Percentiles rank a stretch among this genome's conserved stretches.
Evolutionary conservation across 92 coral and sea anemone species (phyloP).

Genomic region (Hydrozoanthus gracilis): DNA sequence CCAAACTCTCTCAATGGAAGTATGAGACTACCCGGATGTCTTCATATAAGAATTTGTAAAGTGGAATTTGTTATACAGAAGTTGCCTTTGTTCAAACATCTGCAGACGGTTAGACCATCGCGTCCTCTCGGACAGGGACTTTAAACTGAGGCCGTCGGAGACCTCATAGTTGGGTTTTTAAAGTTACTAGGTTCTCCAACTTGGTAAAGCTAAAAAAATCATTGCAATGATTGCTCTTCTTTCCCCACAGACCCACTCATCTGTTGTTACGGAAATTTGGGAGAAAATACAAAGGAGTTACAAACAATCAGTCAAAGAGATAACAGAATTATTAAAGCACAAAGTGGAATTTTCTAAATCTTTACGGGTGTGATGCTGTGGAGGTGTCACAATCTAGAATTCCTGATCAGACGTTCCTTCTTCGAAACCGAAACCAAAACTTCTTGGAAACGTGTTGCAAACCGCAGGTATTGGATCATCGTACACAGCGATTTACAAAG

Average conservation of each 20-base stretch:
- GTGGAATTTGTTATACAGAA: no score
- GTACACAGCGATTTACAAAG: no score
- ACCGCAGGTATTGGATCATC: no score
- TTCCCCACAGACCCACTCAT: constrained; percentile 77
- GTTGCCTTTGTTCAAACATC: no score
- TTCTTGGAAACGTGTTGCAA: background rate
- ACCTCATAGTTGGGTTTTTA: no score
- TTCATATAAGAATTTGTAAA: no score
- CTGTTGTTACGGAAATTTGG: constrained; percentile 92
- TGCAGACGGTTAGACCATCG: no score
- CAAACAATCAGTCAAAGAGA: constrained; percentile 87
- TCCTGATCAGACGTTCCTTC: background rate
- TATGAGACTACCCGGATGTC: no score
- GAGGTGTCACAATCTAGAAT: background rate
- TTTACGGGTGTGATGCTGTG: constrained; percentile 62
- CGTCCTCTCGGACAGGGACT: no score
- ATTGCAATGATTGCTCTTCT: background rate
- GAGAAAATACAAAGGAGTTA: constrained; percentile 91
- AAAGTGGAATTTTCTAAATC: constrained; percentile 82
- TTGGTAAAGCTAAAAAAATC: background rate
- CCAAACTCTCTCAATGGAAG: no score
- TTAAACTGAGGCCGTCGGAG: no score
- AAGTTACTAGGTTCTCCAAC: no score
- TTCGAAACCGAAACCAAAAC: background rate
- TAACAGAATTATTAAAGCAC: constrained; percentile 76